Percentiles rank a stretch among this genome's conserved stretches.
Conservation (phyloP, 2,113 vertebrate species). For the Coryphaenoides rupestris region DNA sequence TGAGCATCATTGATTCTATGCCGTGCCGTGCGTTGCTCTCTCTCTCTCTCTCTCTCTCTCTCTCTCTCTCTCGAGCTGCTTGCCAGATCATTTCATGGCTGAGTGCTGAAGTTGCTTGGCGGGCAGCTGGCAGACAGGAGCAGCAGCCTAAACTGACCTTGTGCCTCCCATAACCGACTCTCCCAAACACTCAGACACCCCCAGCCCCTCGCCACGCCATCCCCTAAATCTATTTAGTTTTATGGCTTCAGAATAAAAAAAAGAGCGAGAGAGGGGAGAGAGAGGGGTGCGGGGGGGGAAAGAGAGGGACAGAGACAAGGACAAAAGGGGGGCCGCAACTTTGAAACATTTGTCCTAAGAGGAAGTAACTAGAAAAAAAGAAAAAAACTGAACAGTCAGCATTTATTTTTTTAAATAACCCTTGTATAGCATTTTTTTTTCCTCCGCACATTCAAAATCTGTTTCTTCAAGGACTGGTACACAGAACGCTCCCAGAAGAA, state of each 20-base stretch:
- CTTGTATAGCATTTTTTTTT: no score
- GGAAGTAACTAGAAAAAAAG: no score
- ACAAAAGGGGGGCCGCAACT: no score
- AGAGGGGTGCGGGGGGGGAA: no score
- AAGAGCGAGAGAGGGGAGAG: slow-evolving; percentile 39
- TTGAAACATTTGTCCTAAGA: no score
- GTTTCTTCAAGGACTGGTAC: no score
- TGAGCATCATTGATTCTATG: slow-evolving; percentile 65
- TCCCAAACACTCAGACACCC: slow-evolving; percentile 52
- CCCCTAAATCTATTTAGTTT: slow-evolving; percentile 59
- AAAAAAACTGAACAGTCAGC: no score
- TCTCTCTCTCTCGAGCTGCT: slow-evolving; percentile 32
- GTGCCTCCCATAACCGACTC: slow-evolving; percentile 61
- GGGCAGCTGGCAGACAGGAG: slow-evolving; percentile 69
- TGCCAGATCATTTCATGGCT: slow-evolving; percentile 74
- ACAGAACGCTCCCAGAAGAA: no score
- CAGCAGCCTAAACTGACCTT: slow-evolving; percentile 73
- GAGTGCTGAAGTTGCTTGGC: slow-evolving; percentile 62
- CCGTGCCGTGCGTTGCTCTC: slow-evolving; percentile 46
- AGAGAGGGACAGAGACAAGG: slow-evolving; percentile 41
- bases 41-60: slow-evolving; percentile 12
- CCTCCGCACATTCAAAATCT: no score
- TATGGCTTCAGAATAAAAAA: slow-evolving; percentile 33
- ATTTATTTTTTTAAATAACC: no score
- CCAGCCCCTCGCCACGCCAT: slow-evolving; percentile 41